Conservation (phyloP, 2,113 vertebrate genomes). For the Eurystomus gularis region DNA sequence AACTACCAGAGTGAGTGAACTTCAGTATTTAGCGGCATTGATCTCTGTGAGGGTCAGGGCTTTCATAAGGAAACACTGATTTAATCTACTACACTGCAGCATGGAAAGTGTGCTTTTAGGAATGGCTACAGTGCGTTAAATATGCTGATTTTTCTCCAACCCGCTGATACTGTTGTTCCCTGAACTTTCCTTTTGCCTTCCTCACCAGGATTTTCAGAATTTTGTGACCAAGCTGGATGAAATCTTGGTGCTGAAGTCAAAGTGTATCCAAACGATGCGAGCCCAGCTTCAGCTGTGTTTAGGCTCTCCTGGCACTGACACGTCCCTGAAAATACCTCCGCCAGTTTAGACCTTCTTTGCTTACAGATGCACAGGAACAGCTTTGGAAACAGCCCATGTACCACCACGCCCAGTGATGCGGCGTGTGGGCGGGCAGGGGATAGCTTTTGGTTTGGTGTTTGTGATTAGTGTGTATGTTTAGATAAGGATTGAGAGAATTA, state of each 20-base stretch:
- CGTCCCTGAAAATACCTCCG: not conserved
- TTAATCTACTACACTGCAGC: not conserved
- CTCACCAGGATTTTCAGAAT: conserved; percentile 81
- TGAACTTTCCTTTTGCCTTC: conserved; percentile 2
- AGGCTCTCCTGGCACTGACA: not conserved
- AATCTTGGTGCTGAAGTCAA: conserved; percentile 80
- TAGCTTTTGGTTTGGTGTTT: conserved; percentile 21
- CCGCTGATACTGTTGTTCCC: not conserved
- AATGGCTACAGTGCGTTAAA: not conserved
- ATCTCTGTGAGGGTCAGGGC: not conserved
- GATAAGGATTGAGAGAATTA: not conserved
- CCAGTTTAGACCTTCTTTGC: conserved; percentile 26
- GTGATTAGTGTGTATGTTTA: not conserved
- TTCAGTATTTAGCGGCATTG: not conserved
- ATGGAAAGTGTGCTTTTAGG: not conserved
- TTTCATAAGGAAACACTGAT: not conserved
- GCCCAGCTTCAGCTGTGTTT: conserved; percentile 77
- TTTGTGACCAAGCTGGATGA: conserved; percentile 81
- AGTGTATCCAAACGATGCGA: conserved; percentile 78
- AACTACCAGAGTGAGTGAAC: not conserved
- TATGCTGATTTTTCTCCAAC: not conserved
- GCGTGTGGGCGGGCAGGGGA: not conserved
- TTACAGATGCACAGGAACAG: not conserved
- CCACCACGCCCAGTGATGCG: not conserved
- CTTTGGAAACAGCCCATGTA: not conserved